phyloP scores from a whole-genome alignment of 2,113 vertebrate genomes.

The Rhinolophus ferrumequinum region DNA sequence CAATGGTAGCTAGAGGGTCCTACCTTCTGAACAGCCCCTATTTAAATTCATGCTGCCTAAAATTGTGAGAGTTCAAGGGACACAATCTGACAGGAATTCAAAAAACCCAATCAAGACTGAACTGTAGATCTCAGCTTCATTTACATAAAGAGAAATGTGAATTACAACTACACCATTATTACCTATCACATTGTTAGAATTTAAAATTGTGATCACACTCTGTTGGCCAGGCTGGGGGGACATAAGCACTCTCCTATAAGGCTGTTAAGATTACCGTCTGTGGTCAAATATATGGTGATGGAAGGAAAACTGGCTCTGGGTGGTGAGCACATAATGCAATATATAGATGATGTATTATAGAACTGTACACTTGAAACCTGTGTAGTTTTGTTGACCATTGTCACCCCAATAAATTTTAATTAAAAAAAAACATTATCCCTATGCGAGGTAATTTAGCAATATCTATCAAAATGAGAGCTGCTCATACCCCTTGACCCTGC shows the following conservation, averaged over 20 bases:
- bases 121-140: neutral
- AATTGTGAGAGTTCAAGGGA: neutral
- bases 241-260: neutral
- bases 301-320: too few relatives aligned
- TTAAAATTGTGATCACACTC: neutral
- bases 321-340: too few relatives aligned
- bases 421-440: too few relatives aligned
- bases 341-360: too few relatives aligned
- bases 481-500: neutral
- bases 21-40: neutral
- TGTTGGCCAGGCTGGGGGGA: neutral
- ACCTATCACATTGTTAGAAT: neutral
- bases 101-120: neutral
- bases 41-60: neutral
- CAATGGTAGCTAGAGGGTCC: neutral
- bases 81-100: neutral
- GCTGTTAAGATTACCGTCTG: neutral
- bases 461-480: conserved; percentile 10
- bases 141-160: conserved; percentile 26
- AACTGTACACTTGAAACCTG: too few relatives aligned
- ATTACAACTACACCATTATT: conserved; percentile 13
- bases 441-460: neutral
- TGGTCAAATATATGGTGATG: too few relatives aligned
- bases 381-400: too few relatives aligned
- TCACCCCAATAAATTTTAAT: too few relatives aligned